Base-by-base conservation (phyloP, 2,113 vertebrate species). In the Alligator sinensis region DNA sequence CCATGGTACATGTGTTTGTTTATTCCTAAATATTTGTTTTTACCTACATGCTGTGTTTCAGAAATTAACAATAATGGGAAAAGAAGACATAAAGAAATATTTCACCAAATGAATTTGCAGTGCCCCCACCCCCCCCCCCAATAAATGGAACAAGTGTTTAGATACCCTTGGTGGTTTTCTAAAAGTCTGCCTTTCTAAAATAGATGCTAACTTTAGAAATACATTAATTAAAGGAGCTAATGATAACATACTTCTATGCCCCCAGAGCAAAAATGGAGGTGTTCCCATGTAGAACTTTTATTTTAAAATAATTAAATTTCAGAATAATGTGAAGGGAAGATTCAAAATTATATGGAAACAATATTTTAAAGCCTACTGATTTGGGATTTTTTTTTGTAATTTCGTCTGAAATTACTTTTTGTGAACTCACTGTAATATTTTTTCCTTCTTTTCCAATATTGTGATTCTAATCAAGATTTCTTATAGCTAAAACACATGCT, bases 181-280 rank as follows among this genome's bases (percentile, higher is more conserved):
- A 66, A 63, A 80, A 54, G 9, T 6, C 16, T n/a, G n/a, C 4
- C 14, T 54, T 3, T 18, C 18, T 75, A 3, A 15, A 30, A 78
- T 62, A 72, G 72, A 6, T 34, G 47, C 55, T 61, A 84, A 61
- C 57, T 11, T 5, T 4, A 74, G 28, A 16, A 9, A 80, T 38
- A 21, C 1, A 22, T 30, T 70, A 5, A 47, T 59, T 34, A 22
- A 4, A 13, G 16, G 25, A 75, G 19, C 63, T 60, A 5, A 74
- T 13, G 62, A 70, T 30, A 87, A 90, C 90, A 11, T 88, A 89
- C 82, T 92, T 62, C 82, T 96, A 94, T 90, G 94, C 80, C 82
- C 87, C 95, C 94, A 77, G 14, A 91, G 86, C 21, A 62, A 58
- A 74, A 66, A 82, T 68, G 54, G 85, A 88, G 77, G 77, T 1